Percentiles rank a stretch among this genome's conserved stretches.
Conservation (phyloP, 1,140 invertebrate species). For the Holotrichia oblita region DNA sequence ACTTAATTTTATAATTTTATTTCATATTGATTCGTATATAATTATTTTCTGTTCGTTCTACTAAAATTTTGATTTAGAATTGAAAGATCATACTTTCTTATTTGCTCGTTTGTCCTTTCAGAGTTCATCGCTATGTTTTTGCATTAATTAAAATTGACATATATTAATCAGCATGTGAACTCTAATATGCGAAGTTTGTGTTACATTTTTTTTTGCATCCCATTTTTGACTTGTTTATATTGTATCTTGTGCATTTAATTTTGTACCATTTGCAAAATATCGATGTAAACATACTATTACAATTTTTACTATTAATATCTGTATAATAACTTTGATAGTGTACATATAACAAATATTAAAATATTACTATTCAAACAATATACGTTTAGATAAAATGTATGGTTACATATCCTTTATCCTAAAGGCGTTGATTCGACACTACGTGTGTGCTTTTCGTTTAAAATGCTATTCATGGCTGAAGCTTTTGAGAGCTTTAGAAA, state of each 20-base stretch:
- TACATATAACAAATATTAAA: too few species aligned
- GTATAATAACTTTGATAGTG: not conserved
- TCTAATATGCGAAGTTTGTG: not conserved
- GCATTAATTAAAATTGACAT: slow-evolving; percentile 8
- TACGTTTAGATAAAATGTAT: too few species aligned
- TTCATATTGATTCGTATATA: slow-evolving; percentile 4
- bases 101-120: not conserved
- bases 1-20: slow-evolving; percentile 14
- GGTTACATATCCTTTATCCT: too few species aligned
- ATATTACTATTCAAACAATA: too few species aligned
- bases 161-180: not conserved
- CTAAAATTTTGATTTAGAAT: slow-evolving; percentile 21
- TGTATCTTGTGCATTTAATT: too few species aligned
- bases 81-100: slow-evolving; percentile 1
- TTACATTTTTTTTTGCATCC: slow-evolving; percentile 17
- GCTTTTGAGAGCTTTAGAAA: too few species aligned
- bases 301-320: not conserved
- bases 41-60: slow-evolving; percentile 22
- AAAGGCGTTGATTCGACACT: too few species aligned
- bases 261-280: not conserved
- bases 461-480: too few species aligned
- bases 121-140: slow-evolving; percentile 7
- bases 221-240: slow-evolving; percentile 9
- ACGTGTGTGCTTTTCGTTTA: too few species aligned
- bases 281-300: not conserved